These are phyloP conservation scores for Camelus dromedarius DNA, from an alignment of 2,113 vertebrate species.

Conservation along the genomic window DNA sequence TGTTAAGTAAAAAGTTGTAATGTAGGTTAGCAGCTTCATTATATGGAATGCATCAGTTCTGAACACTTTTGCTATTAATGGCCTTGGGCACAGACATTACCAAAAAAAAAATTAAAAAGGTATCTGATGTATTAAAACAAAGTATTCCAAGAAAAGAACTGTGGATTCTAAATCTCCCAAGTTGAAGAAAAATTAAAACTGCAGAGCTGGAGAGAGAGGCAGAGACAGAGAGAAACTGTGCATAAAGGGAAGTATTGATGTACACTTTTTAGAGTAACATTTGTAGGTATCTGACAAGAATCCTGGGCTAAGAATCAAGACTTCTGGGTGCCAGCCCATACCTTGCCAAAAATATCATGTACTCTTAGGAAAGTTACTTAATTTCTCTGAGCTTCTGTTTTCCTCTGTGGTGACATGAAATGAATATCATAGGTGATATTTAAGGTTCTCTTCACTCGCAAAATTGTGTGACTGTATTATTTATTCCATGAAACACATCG, in stretches of 20 bases:
- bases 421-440: background rate
- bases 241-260: slow-evolving; percentile 50
- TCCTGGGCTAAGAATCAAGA: background rate
- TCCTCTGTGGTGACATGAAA: slow-evolving; percentile 36
- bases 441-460: slow-evolving; percentile 16
- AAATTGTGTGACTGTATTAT: slow-evolving; percentile 36
- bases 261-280: slow-evolving; percentile 50
- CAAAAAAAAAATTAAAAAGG: slow-evolving; percentile 64
- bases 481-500: slow-evolving; percentile 47
- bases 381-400: slow-evolving; percentile 67
- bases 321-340: background rate
- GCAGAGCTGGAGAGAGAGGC: background rate
- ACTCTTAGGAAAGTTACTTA: slow-evolving; percentile 53
- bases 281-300: background rate
- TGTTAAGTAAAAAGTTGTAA: slow-evolving; percentile 84
- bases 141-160: slow-evolving; percentile 76
- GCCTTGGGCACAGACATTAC: slow-evolving; percentile 67
- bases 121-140: slow-evolving; percentile 79
- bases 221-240: background rate
- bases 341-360: background rate
- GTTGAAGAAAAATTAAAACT: background rate
- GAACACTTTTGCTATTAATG: slow-evolving; percentile 82
- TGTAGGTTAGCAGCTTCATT: slow-evolving; percentile 84
- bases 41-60: slow-evolving; percentile 84
- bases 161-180: slow-evolving; percentile 69